These are phyloP conservation scores for Ochropleura plecta DNA, from an alignment of 2,888 invertebrate genomes.

Conservation along the genomic window DNA sequence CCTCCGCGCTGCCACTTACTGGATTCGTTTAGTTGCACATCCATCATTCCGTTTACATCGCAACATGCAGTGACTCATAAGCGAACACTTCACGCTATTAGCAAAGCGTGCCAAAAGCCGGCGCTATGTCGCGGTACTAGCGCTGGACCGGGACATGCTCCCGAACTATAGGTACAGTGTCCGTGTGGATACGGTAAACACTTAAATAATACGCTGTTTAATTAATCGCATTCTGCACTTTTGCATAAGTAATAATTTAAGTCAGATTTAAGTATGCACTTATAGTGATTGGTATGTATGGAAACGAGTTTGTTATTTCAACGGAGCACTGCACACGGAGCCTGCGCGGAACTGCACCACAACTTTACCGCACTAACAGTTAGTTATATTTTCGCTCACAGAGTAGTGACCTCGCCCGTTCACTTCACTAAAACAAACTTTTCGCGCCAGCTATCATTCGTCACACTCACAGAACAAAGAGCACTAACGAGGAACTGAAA, in stretches of 20 bases:
- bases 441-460: conserved; percentile 68
- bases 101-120: conserved; percentile 80
- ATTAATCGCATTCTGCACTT: conserved; percentile 63
- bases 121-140: conserved; percentile 66
- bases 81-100: conserved; percentile 78
- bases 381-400: conserved; percentile 59
- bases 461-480: conserved; percentile 78
- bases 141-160: conserved; percentile 66
- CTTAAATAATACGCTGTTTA: conserved; percentile 63
- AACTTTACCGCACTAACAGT: conserved; percentile 63
- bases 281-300: conserved; percentile 64
- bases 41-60: conserved; percentile 87
- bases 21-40: conserved; percentile 83
- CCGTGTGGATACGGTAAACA: conserved; percentile 60
- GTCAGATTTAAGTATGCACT: conserved; percentile 64
- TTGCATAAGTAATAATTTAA: conserved; percentile 56
- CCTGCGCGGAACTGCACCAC: conserved; percentile 78
- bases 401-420: conserved; percentile 81
- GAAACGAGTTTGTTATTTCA: conserved; percentile 77
- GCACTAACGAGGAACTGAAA: conserved; percentile 64
- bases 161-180: conserved; percentile 65
- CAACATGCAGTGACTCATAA: conserved; percentile 83
- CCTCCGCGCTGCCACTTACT: conserved; percentile 87
- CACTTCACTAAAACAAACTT: conserved; percentile 75
- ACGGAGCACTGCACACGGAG: conserved; percentile 75